phyloP scores from a whole-genome alignment of 2,113 vertebrate species.

The Ramphastos sulfuratus region DNA sequence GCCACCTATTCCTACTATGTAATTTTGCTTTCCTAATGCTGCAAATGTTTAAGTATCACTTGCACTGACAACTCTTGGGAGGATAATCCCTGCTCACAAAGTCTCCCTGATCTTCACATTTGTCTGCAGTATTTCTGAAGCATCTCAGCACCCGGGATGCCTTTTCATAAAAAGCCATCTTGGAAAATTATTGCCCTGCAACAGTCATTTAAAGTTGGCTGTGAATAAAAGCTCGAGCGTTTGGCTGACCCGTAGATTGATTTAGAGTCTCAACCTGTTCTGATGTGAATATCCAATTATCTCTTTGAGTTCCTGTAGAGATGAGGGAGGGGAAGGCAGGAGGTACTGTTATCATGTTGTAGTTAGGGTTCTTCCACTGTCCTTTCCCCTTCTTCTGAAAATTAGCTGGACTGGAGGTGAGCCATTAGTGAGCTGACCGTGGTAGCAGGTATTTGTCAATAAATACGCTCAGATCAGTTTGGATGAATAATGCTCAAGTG shows the following conservation, averaged over 20 bases:
- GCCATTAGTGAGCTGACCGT: background rate
- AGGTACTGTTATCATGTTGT: background rate
- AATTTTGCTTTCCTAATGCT: background rate
- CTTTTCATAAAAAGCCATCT: background rate
- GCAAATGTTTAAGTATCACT: background rate
- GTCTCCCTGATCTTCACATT: background rate
- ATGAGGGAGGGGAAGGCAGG: background rate
- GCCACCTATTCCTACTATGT: background rate
- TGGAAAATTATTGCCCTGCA: background rate
- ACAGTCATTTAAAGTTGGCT: background rate
- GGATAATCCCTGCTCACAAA: background rate
- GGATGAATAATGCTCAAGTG: background rate
- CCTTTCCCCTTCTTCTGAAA: background rate
- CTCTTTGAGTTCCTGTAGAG: background rate
- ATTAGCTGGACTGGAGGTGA: background rate
- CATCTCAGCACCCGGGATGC: background rate
- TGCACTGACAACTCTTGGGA: background rate
- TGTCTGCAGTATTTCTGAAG: background rate
- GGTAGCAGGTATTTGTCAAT: constrained; percentile 8
- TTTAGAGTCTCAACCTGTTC: background rate
- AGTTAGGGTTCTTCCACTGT: background rate
- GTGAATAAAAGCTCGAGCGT: background rate
- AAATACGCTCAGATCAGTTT: background rate
- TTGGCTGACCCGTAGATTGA: background rate
- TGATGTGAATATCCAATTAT: constrained; percentile 23